These are phyloP conservation scores for Raphicerus campestris DNA, from an alignment of 2,113 vertebrate genomes.

Conservation along the genomic window DNA sequence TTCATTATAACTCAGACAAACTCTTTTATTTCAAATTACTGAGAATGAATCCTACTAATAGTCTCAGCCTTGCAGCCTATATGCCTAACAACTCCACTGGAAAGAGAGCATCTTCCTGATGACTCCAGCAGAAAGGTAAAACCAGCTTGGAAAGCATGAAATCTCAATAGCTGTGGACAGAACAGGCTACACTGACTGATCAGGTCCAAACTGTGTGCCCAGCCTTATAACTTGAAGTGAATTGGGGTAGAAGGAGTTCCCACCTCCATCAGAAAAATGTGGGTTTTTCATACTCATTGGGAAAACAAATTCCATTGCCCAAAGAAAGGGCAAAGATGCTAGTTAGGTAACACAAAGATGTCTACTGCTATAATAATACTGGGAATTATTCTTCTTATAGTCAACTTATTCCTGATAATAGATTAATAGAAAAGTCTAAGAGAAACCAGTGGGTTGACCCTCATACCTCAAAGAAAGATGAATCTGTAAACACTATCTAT, in stretches of 20 bases:
- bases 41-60: neutral
- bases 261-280: neutral
- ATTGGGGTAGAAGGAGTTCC: neutral
- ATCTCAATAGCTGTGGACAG: neutral
- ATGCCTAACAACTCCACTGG: neutral
- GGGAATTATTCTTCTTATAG: neutral
- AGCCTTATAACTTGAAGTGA: neutral
- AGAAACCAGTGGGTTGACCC: neutral
- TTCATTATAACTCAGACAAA: neutral
- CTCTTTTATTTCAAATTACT: neutral
- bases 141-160: neutral
- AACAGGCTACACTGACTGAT: neutral
- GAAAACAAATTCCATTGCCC: neutral
- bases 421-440: neutral
- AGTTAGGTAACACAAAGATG: neutral
- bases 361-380: neutral
- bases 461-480: neutral
- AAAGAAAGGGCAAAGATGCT: neutral
- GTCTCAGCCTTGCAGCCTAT: neutral
- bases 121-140: neutral
- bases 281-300: neutral
- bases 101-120: neutral
- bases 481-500: neutral
- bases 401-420: neutral
- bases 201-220: neutral